Percentiles rank a stretch among this genome's conserved stretches.
Conservation (phyloP, 2,113 vertebrate species). For the Pangasianodon gigas region DNA sequence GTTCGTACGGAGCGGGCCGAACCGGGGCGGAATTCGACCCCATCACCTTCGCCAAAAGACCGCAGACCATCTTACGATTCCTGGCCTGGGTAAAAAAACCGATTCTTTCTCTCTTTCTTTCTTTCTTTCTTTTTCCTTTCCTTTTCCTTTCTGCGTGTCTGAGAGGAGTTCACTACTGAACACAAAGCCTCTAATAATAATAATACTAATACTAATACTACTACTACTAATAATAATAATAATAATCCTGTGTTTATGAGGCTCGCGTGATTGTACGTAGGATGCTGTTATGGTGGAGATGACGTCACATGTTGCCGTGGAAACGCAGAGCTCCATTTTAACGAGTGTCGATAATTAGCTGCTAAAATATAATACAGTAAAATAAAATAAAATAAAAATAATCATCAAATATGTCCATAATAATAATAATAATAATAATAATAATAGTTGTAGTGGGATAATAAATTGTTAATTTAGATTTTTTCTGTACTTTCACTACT, state of each 20-base stretch:
- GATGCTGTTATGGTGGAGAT: background rate
- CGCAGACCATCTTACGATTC: slow-evolving; percentile 80
- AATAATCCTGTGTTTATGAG: background rate
- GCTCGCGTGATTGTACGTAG: background rate
- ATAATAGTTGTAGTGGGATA: too few species aligned
- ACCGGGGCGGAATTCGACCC: slow-evolving; percentile 78
- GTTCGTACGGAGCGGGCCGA: slow-evolving; percentile 81
- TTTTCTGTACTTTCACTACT: background rate
- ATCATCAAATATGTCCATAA: too few species aligned
- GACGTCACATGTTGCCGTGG: slow-evolving; percentile 51
- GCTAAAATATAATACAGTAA: background rate
- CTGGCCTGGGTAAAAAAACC: slow-evolving; percentile 75
- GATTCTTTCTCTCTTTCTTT: background rate
- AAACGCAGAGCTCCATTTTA: slow-evolving; percentile 27
- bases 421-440: background rate
- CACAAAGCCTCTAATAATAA: background rate
- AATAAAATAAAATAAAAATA: background rate
- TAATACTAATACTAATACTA: background rate
- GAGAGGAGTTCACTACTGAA: background rate
- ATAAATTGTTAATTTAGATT: too few species aligned
- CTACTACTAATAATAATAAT: slow-evolving; percentile 8
- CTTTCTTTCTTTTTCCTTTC: background rate
- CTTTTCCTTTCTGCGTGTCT: background rate
- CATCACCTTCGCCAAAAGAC: slow-evolving; percentile 76
- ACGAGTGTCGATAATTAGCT: background rate